Evolutionary conservation across 2,113 vertebrate genomes (phyloP).

Genomic region (Grantiella picta): DNA sequence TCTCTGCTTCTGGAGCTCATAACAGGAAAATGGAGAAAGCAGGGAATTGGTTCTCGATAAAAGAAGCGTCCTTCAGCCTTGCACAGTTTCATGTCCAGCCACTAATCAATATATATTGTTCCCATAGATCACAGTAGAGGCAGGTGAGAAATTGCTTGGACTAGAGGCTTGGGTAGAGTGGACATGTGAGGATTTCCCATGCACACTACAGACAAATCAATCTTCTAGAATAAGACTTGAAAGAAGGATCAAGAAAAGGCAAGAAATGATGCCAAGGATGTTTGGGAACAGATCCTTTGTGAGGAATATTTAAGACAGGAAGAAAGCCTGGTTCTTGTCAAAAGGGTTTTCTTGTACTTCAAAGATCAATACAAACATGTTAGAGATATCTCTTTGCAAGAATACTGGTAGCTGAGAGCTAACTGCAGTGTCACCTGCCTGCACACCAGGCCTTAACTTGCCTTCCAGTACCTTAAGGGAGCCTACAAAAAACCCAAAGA

Average conservation of each 20-base stretch:
- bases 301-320: background rate
- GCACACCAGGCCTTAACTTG: background rate
- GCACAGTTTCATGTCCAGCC: conserved; percentile 48
- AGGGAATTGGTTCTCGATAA: conserved; percentile 60
- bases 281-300: background rate
- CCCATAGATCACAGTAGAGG: conserved; percentile 45
- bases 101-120: conserved; percentile 64
- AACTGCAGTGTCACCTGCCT: background rate
- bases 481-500: background rate
- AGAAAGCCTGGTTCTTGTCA: background rate
- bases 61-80: conserved; percentile 56
- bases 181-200: conserved; percentile 45
- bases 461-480: background rate
- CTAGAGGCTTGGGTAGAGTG: background rate
- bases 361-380: background rate
- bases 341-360: background rate
- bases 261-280: background rate
- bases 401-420: background rate
- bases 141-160: conserved; percentile 51
- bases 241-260: conserved; percentile 6
- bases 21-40: conserved; percentile 59
- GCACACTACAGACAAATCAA: conserved; percentile 21
- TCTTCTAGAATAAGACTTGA: conserved; percentile 12
- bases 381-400: background rate
- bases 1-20: conserved; percentile 62